These are phyloP conservation scores for Camponotus pennsylvanicus DNA, from an alignment of 1,140 invertebrate genomes.

Conservation along the genomic window DNA sequence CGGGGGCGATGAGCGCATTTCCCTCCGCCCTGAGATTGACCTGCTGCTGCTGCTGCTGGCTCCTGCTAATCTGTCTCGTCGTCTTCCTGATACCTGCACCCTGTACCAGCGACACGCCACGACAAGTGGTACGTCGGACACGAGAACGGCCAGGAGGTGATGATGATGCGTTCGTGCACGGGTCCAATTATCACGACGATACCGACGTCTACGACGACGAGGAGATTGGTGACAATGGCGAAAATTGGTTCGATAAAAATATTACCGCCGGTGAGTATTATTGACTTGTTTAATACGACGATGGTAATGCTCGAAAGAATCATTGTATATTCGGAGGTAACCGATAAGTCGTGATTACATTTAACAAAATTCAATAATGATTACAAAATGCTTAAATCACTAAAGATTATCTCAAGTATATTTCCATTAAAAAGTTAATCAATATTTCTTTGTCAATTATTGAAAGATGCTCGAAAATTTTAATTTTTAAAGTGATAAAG, in stretches of 20 bases:
- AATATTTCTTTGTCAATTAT: not conserved
- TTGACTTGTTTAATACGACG: not conserved
- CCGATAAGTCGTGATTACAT: not conserved
- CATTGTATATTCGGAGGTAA: not conserved
- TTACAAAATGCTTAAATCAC: not conserved
- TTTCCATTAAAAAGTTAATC: not conserved
- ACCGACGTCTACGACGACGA: conserved; percentile 68
- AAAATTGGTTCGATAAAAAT: conserved; percentile 67
- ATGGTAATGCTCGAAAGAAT: conserved; percentile 11
- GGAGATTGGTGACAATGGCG: conserved; percentile 71
- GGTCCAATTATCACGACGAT: conserved; percentile 56
- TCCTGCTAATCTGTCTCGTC: conserved; percentile 80
- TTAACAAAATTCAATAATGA: not conserved
- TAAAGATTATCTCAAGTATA: not conserved
- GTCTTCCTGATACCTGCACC: conserved; percentile 76
- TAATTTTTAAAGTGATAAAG: not conserved
- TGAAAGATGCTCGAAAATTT: not conserved
- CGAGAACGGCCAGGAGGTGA: conserved; percentile 63
- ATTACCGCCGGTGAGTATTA: conserved; percentile 70
- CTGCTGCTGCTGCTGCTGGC: conserved; percentile 82
- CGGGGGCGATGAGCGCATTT: conserved; percentile 86
- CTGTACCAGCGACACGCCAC: conserved; percentile 55
- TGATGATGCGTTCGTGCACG: conserved; percentile 65
- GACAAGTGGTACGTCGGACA: conserved; percentile 45
- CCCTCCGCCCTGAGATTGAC: conserved; percentile 84